A percentile compares a stretch with the other conserved stretches of the same genome.
phyloP scores from a whole-genome alignment of 2,888 invertebrate genomes.

The Desoria tigrina region DNA sequence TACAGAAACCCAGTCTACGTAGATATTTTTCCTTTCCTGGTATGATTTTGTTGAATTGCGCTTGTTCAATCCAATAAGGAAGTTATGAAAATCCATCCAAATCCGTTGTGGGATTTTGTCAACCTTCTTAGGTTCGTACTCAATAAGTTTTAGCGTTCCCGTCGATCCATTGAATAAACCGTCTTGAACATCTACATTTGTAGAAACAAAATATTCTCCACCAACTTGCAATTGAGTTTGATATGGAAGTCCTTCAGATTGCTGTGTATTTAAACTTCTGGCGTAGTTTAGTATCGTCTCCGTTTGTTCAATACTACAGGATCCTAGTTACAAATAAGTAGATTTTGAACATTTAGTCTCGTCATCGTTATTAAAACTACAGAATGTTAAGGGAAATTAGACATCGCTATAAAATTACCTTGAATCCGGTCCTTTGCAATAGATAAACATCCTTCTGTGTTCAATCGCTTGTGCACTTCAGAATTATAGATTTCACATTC shows the following conservation, averaged over 20 bases:
- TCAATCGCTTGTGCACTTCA: too few species aligned
- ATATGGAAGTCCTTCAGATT: constrained; percentile 48
- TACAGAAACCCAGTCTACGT: too few species aligned
- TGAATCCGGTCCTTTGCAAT: constrained; percentile 12
- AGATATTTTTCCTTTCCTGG: not conserved
- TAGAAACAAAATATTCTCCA: constrained; percentile 37
- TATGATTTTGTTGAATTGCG: constrained; percentile 1
- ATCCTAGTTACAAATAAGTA: constrained; percentile 19
- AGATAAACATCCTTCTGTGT: too few species aligned
- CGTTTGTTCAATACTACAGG: constrained; percentile 8
- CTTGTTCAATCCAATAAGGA: constrained; percentile 19
- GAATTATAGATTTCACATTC: constrained; percentile 30
- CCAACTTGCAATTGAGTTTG: constrained; percentile 48
- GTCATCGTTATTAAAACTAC: too few species aligned
- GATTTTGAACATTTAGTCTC: constrained; percentile 20
- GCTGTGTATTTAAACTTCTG: not conserved
- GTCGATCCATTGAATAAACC: constrained; percentile 47
- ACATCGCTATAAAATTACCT: too few species aligned
- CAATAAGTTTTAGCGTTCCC: constrained; percentile 34
- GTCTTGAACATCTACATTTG: constrained; percentile 42
- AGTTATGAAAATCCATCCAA: constrained; percentile 35
- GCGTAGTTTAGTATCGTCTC: constrained; percentile 17
- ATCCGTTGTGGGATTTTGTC: not conserved
- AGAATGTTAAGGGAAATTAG: too few species aligned
- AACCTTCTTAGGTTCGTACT: constrained; percentile 8